phyloP scores from a whole-genome alignment of 2,888 invertebrate genomes.

The Agriopis leucophaearia region DNA sequence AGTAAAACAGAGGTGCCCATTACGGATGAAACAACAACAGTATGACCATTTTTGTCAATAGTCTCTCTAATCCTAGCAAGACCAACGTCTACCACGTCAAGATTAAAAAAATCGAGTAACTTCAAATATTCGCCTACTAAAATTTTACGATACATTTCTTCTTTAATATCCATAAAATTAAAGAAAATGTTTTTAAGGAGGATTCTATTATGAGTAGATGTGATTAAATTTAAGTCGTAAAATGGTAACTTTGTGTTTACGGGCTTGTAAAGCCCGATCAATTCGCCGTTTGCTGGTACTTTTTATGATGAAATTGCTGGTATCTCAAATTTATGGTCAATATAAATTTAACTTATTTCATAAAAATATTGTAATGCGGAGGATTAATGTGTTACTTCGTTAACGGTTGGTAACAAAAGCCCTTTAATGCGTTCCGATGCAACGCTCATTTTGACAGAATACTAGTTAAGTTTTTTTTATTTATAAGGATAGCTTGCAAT shows the following conservation, averaged over 20 bases:
- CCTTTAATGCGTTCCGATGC: slow-evolving; percentile 1
- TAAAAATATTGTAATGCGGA: slow-evolving; percentile 42
- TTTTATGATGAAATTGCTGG: slow-evolving; percentile 49
- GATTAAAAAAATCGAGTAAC: slow-evolving; percentile 43
- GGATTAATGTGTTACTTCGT: slow-evolving; percentile 32
- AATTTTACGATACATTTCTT: slow-evolving; percentile 69
- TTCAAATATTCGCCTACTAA: slow-evolving; percentile 57
- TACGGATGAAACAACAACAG: slow-evolving; percentile 52
- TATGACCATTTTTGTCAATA: slow-evolving; percentile 62
- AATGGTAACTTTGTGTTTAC: slow-evolving; percentile 56
- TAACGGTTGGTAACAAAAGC: slow-evolving; percentile 25
- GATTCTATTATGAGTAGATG: slow-evolving; percentile 57
- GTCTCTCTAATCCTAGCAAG: slow-evolving; percentile 65
- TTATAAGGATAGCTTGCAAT: background rate
- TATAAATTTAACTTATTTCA: slow-evolving; percentile 48
- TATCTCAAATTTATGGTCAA: slow-evolving; percentile 51
- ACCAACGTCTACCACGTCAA: slow-evolving; percentile 63
- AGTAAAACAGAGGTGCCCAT: slow-evolving; percentile 38
- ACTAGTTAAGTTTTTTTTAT: background rate
- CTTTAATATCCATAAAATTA: slow-evolving; percentile 71
- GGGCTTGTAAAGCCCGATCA: slow-evolving; percentile 53
- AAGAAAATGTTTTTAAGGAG: slow-evolving; percentile 56
- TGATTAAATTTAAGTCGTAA: slow-evolving; percentile 69
- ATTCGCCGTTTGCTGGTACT: slow-evolving; percentile 53
- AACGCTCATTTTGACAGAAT: background rate